Percentiles rank a stretch among this genome's conserved stretches.
Evolutionary conservation across 2,888 invertebrate genomes (phyloP).

Genomic region (Epinotia demarniana): DNA sequence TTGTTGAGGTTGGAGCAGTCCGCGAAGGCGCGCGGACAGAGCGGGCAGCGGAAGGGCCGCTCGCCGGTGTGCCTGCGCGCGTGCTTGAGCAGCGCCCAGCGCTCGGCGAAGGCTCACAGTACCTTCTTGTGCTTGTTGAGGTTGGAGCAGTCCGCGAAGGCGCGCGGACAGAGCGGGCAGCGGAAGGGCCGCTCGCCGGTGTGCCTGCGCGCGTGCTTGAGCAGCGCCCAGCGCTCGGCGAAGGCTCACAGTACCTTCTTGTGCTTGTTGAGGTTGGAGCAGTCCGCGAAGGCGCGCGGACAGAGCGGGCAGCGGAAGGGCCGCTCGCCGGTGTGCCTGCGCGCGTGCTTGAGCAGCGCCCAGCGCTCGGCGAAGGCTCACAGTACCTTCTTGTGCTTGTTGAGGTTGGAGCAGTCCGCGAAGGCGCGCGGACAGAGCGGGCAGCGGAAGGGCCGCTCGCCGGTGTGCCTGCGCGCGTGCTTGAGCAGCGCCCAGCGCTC

Average conservation of each 20-base stretch:
- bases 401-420: neutral
- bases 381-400: constrained; percentile 2
- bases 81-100: neutral
- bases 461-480: too few species aligned
- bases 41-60: neutral
- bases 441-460: too few species aligned
- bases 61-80: neutral
- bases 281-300: too few species aligned
- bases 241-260: constrained; percentile 68
- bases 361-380: too few species aligned
- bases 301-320: too few species aligned
- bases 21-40: too few species aligned
- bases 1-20: too few species aligned
- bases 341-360: neutral
- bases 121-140: constrained; percentile 88
- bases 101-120: constrained; percentile 26
- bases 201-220: constrained; percentile 87
- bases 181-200: constrained; percentile 87
- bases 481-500: too few species aligned
- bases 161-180: constrained; percentile 88
- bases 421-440: too few species aligned
- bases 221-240: constrained; percentile 86
- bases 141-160: constrained; percentile 91
- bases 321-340: neutral
- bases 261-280: too few species aligned